Evolutionary conservation across 1,140 invertebrate species (phyloP), one percentile per base, ranked within the genome.

Genomic region (Brachionus asplanchnoidis): DNA sequence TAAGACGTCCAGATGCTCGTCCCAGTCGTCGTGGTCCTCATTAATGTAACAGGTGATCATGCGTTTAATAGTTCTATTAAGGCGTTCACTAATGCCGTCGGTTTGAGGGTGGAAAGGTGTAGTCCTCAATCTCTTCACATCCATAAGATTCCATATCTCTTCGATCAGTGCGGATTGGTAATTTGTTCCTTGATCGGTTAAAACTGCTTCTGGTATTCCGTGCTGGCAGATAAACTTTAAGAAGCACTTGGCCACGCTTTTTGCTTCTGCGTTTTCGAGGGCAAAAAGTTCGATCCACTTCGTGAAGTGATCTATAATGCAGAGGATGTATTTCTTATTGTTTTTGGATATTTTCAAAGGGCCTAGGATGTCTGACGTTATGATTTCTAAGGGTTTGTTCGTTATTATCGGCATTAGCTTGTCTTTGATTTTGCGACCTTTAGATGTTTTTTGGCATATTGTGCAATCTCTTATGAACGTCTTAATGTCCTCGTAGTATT

Each of bases 121-220:
- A 86, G 8, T 85, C 86, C 17, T 85, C 28, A 8, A 46, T 50
- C 86, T 85, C 20, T 86, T 53, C 17, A 87, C 84, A 23, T 79
- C 46, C n/a, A 82, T 73, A 0, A 85, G 20, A 23, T 75, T 53
- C 53, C 87, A 87, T 11, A 86, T 46, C 77, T 87, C 86, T 5
- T 79, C 40, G 11, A 87, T 73, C 6, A 87, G 50, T 7, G 42
- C 6, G 53, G 75, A 68, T 65, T 86, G 80, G 56, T 87, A 86
- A 28, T 87, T 85, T 9, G 82, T 26, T 14, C 89, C 89, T 84
- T 89, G 87, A 82, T 90, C 89, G 0, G 88, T 84, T 36, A 88
- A 86, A 9, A 90, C 85, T 36, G 87, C 78, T 11, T 86, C 42
- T 3, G 89, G 89, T 1, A 88, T 85, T 7, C 90, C 90, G 85